Percentiles rank a stretch among this genome's conserved stretches.
These are phyloP conservation scores for Thunnus albacares DNA, from an alignment of 2,797 vertebrate genomes.

Conservation along the genomic window DNA sequence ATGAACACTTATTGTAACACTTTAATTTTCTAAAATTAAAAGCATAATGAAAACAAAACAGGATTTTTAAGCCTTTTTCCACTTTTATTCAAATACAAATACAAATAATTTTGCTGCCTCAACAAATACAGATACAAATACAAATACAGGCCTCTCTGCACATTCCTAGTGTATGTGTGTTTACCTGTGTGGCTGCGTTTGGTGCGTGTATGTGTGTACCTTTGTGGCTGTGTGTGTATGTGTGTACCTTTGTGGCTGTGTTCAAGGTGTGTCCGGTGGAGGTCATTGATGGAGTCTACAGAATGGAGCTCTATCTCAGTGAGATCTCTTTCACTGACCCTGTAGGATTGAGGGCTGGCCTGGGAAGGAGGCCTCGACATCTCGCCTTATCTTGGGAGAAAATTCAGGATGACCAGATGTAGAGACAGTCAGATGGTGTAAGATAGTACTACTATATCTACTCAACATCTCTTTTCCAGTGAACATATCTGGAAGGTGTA, in stretches of 20 bases:
- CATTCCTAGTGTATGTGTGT: neutral
- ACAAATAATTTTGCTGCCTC: too few relatives aligned
- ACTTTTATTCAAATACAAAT: too few relatives aligned
- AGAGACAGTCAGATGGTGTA: neutral
- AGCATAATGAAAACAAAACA: too few relatives aligned
- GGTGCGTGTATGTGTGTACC: neutral
- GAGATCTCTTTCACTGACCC: constrained; percentile 85
- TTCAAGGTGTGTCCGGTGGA: constrained; percentile 85
- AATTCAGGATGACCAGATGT: neutral
- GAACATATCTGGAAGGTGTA: neutral
- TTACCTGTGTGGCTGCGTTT: constrained; percentile 4
- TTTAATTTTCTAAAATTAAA: too few relatives aligned
- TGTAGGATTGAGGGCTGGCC: constrained; percentile 78
- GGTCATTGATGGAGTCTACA: constrained; percentile 95
- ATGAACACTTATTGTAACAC: too few relatives aligned
- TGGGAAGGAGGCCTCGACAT: constrained; percentile 78
- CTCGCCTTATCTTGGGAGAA: constrained; percentile 44
- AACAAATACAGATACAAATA: too few relatives aligned
- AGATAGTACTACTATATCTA: neutral
- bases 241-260: constrained; percentile 73
- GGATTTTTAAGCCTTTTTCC: too few relatives aligned
- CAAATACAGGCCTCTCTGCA: too few relatives aligned
- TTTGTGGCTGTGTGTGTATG: neutral
- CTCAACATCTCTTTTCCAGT: neutral
- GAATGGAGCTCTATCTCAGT: constrained; percentile 91